These are phyloP conservation scores for Alloscopus bannaensis DNA, from an alignment of 2,888 invertebrate species.

Conservation along the genomic window DNA sequence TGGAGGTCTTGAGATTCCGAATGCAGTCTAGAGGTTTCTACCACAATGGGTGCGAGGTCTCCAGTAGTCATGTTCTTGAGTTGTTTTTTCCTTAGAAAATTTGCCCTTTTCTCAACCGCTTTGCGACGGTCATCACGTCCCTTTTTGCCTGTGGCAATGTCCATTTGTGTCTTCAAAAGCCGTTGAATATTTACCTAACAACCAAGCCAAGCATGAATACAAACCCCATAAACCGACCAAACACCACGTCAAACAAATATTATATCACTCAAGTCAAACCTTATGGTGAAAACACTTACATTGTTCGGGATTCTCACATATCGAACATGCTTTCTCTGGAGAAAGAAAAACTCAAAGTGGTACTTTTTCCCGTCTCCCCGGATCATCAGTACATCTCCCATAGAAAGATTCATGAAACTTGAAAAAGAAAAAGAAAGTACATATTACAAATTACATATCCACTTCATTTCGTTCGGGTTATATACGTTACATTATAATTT, in stretches of 20 bases:
- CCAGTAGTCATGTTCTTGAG: constrained; percentile 52
- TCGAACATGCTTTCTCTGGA: constrained; percentile 65
- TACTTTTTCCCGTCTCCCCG: constrained; percentile 51
- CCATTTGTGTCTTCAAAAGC: constrained; percentile 55
- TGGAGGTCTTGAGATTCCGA: not conserved
- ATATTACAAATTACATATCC: no score
- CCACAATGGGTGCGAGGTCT: constrained; percentile 53
- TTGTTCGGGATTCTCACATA: constrained; percentile 66
- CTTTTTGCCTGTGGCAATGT: constrained; percentile 65
- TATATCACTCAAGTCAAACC: no score
- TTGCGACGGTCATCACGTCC: constrained; percentile 49
- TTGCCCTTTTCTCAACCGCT: constrained; percentile 60
- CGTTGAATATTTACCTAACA: no score
- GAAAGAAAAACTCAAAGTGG: constrained; percentile 67
- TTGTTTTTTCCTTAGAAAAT: constrained; percentile 61
- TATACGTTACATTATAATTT: not conserved
- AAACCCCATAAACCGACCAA: not conserved
- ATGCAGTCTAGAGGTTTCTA: constrained; percentile 42
- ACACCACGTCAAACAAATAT: not conserved
- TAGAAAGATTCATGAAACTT: constrained; percentile 67
- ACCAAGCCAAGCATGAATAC: not conserved
- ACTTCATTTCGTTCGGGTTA: not conserved
- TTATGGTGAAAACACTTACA: constrained; percentile 45
- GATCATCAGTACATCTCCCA: constrained; percentile 60
- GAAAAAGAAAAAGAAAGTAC: constrained; percentile 11